These are phyloP conservation scores for Malthinus flaveolus DNA, from an alignment of 2,888 invertebrate genomes.

Conservation along the genomic window DNA sequence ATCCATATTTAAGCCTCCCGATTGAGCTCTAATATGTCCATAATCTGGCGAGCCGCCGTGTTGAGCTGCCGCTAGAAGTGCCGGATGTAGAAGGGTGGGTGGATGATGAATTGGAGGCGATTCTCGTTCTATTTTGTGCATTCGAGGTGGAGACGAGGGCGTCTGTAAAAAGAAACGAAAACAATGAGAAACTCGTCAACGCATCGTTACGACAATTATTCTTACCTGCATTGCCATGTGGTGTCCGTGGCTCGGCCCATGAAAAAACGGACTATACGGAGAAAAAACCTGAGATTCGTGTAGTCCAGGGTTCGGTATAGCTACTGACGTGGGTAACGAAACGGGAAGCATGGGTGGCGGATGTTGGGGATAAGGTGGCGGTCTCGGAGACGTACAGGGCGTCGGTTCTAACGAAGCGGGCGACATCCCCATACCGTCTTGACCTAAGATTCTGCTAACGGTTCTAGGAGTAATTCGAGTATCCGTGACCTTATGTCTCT, in stretches of 20 bases:
- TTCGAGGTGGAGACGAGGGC: conserved; percentile 64
- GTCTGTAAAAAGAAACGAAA: conserved; percentile 44
- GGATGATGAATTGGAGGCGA: conserved; percentile 85
- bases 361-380: conserved; percentile 72
- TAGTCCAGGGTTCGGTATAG: conserved; percentile 94
- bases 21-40: conserved; percentile 64
- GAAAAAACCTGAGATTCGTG: conserved; percentile 94
- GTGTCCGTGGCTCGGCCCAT: conserved; percentile 57
- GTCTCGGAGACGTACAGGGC: conserved; percentile 63
- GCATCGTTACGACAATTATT: conserved; percentile 8
- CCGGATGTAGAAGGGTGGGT: conserved; percentile 83
- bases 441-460: conserved; percentile 80
- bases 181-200: conserved; percentile 2
- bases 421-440: conserved; percentile 76
- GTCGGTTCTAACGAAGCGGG: conserved; percentile 65
- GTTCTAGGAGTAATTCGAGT: conserved; percentile 90
- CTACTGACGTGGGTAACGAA: conserved; percentile 92
- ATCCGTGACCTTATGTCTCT: conserved; percentile 96
- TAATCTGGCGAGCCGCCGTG: conserved; percentile 82
- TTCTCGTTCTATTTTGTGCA: conserved; percentile 74
- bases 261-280: conserved; percentile 89
- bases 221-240: conserved; percentile 56
- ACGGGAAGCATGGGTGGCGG: conserved; percentile 84
- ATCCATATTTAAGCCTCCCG: conserved; percentile 68
- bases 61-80: conserved; percentile 80